Base-by-base conservation (phyloP, 2,113 vertebrate genomes). In the Oncorhynchus masou region DNA sequence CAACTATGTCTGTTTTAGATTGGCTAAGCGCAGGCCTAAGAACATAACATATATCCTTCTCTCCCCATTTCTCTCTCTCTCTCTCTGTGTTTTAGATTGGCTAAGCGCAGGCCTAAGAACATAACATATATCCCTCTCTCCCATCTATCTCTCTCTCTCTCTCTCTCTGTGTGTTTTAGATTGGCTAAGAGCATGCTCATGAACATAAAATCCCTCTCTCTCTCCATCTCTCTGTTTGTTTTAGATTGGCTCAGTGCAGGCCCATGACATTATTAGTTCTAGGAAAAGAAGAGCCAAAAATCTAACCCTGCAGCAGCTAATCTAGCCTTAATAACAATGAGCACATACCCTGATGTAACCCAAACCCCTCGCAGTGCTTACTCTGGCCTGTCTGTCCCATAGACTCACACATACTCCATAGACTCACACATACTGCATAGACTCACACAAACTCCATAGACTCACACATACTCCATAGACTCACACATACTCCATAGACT, bases 271-370 rank as follows among this genome's bases (percentile, higher is more conserved):
- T 74, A 66, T 20, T 31, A n/a, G 57, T 39, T 19, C 11, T 16
- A 16, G 4, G 11, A 51, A 51, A 16, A 60, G 59, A 22, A 20
- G n/a, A 75, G 74, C 51, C 71, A 76, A 74, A n/a, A 75, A 82
- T 77, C 71, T 74, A 65, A 81, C 70, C 20, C 16, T 6, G 11
- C 39, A 24, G 67, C 51, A 62, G 65, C 68, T 59, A 68, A 78
- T 75, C 34, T 78, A 12, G 24, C 31, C 68, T 12, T 62, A 49
- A 64, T 39, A 81, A 66, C 73, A 76, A 71, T 48, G 13, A 71
- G 54, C 31, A 27, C 70, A 73, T n/a, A 49, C 31, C 66, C 31
- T 57, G 70, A 29, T 66, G 24, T 34, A 74, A 57, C 31, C 29
- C 62, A 65, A 68, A 74, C 59, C 68, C 69, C 71, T 1, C 12